These are phyloP conservation scores for Parapristionchus giblindavisi DNA, from an alignment of 2,888 invertebrate genomes.

Conservation along the genomic window DNA sequence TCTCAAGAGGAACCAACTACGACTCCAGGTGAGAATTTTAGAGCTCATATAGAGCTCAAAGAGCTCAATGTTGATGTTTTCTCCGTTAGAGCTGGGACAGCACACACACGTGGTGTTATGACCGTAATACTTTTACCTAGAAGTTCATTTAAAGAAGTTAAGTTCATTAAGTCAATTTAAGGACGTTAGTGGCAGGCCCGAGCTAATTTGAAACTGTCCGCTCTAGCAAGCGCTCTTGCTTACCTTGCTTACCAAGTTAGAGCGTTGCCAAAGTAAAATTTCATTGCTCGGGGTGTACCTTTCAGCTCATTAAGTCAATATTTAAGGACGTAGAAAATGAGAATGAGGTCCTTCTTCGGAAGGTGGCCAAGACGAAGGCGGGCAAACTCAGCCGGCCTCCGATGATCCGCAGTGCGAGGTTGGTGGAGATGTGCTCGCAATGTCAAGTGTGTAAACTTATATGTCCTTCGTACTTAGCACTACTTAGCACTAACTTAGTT, in stretches of 20 bases:
- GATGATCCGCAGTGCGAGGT: constrained; percentile 60
- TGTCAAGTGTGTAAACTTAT: constrained; percentile 53
- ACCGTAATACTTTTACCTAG: not conserved
- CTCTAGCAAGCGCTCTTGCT: too few relatives aligned
- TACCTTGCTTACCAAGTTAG: too few relatives aligned
- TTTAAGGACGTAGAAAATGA: constrained; percentile 92
- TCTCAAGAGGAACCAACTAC: constrained; percentile 75
- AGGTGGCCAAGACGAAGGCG: constrained; percentile 86
- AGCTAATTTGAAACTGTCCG: not conserved
- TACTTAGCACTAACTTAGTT: not conserved
- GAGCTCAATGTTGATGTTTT: not conserved
- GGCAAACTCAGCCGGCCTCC: constrained; percentile 76
- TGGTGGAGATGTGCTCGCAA: constrained; percentile 50
- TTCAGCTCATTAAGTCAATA: too few relatives aligned
- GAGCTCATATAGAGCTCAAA: not conserved
- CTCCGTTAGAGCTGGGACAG: not conserved
- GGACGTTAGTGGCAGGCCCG: too few relatives aligned
- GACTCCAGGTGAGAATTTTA: constrained; percentile 53
- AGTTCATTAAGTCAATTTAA: not conserved
- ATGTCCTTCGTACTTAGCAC: not conserved
- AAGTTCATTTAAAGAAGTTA: not conserved
- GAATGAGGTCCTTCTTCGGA: constrained; percentile 92
- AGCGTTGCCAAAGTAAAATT: too few relatives aligned
- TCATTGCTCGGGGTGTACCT: too few relatives aligned
- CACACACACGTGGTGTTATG: not conserved